These are phyloP conservation scores for Rhinatrema bivittatum DNA, from an alignment of 2,797 vertebrate genomes.

Conservation along the genomic window DNA sequence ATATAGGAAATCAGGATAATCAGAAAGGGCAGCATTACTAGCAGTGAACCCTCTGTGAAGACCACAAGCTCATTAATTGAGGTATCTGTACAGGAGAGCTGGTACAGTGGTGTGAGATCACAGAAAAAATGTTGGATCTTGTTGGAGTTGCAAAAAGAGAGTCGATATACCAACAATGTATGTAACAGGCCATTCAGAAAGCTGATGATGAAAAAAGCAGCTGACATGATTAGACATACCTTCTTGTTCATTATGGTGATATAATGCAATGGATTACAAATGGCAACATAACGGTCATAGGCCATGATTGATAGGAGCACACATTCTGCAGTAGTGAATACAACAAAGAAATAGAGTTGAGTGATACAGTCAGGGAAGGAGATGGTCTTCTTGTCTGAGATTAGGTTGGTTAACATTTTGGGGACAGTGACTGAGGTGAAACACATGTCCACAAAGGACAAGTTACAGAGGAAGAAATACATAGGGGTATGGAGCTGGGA, in stretches of 20 bases:
- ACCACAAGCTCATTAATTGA: neutral
- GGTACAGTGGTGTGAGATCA: slow-evolving; percentile 7
- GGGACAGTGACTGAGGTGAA: slow-evolving; percentile 15
- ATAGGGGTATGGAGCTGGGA: slow-evolving; percentile 15
- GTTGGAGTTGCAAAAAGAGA: neutral
- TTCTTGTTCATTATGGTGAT: neutral
- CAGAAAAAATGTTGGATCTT: slow-evolving; percentile 11
- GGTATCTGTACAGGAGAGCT: neutral
- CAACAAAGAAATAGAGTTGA: slow-evolving; percentile 2
- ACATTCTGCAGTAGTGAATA: neutral
- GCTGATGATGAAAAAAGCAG: neutral
- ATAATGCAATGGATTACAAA: slow-evolving; percentile 9
- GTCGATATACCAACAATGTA: neutral
- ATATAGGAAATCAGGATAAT: slow-evolving; percentile 1
- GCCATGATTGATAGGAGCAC: slow-evolving; percentile 11
- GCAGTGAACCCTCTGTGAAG: neutral
- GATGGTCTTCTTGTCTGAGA: neutral
- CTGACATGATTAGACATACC: neutral
- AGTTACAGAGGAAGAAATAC: slow-evolving; percentile 25
- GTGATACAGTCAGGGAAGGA: neutral
- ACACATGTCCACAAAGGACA: slow-evolving; percentile 21
- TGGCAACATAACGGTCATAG: slow-evolving; percentile 3
- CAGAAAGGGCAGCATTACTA: neutral
- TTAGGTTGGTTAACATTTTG: slow-evolving; percentile 8
- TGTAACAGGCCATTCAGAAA: neutral